phyloP scores from a whole-genome alignment of 2,113 vertebrate genomes.

The Vombatus ursinus region DNA sequence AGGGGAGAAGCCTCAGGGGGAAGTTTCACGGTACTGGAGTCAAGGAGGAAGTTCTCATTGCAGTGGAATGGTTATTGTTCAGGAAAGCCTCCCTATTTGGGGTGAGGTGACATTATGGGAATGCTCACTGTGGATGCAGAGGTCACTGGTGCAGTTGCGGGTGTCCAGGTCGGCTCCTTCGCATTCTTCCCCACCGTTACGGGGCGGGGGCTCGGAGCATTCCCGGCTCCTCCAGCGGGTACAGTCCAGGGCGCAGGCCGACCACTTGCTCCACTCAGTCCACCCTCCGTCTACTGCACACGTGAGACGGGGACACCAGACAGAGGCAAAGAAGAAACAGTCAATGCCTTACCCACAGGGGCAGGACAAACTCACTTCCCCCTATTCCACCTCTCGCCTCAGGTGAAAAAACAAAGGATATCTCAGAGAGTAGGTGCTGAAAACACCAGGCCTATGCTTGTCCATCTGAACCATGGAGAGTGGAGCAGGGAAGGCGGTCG shows the following conservation, averaged over 20 bases:
- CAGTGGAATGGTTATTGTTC: constrained; percentile 19
- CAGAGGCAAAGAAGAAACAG: constrained; percentile 21
- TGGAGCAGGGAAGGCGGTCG: neutral
- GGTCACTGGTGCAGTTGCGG: constrained; percentile 96
- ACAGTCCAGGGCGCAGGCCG: constrained; percentile 93
- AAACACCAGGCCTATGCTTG: neutral
- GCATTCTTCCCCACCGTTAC: constrained; percentile 95
- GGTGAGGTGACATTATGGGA: neutral
- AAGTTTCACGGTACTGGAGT: neutral
- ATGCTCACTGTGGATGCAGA: constrained; percentile 95
- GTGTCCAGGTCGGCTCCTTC: constrained; percentile 93
- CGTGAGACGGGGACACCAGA: constrained; percentile 45
- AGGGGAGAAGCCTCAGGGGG: neutral
- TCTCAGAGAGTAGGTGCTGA: too few species aligned
- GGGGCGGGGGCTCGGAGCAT: constrained; percentile 94
- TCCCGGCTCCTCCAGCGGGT: constrained; percentile 96
- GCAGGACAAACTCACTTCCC: neutral
- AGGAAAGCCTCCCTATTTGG: neutral
- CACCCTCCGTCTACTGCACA: constrained; percentile 94
- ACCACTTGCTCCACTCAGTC: constrained; percentile 98
- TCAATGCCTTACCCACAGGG: constrained; percentile 14
- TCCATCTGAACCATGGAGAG: neutral
- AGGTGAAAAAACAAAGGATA: neutral
- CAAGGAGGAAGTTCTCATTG: too few species aligned
- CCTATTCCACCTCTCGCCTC: neutral